These are phyloP conservation scores for Phlogophora meticulosa DNA, from an alignment of 2,888 invertebrate genomes.

Conservation along the genomic window DNA sequence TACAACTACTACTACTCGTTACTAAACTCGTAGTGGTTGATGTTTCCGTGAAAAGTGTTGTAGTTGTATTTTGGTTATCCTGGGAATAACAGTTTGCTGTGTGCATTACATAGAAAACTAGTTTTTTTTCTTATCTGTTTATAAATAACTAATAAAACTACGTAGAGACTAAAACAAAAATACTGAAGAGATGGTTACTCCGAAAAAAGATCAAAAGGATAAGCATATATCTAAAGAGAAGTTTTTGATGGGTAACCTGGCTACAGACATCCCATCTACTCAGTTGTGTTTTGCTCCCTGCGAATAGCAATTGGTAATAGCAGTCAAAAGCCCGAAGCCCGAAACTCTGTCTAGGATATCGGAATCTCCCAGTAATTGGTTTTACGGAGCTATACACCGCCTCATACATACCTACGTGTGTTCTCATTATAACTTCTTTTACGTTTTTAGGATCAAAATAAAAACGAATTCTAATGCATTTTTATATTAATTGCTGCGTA, in stretches of 20 bases:
- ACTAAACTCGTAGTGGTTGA: not conserved
- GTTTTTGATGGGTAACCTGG: not conserved
- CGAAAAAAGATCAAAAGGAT: too few species aligned
- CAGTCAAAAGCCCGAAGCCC: slow-evolving; percentile 23
- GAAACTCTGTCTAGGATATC: slow-evolving; percentile 50
- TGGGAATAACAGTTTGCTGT: not conserved
- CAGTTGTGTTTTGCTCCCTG: slow-evolving; percentile 22
- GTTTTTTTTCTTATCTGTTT: too few species aligned
- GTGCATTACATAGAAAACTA: not conserved
- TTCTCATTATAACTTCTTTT: slow-evolving; percentile 3
- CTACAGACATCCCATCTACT: not conserved
- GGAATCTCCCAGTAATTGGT: slow-evolving; percentile 35
- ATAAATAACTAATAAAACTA: too few species aligned
- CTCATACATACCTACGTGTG: not conserved
- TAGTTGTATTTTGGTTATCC: not conserved
- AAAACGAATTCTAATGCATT: not conserved
- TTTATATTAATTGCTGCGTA: not conserved
- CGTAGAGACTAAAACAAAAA: too few species aligned
- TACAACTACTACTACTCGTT: not conserved
- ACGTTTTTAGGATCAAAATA: not conserved
- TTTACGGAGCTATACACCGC: slow-evolving; percentile 15
- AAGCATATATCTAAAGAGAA: not conserved
- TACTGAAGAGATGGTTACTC: too few species aligned
- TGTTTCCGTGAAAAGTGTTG: not conserved
- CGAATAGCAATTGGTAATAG: slow-evolving; percentile 38